Conservation (phyloP, 2,888 invertebrate genomes). For the Tenodera sinensis region DNA sequence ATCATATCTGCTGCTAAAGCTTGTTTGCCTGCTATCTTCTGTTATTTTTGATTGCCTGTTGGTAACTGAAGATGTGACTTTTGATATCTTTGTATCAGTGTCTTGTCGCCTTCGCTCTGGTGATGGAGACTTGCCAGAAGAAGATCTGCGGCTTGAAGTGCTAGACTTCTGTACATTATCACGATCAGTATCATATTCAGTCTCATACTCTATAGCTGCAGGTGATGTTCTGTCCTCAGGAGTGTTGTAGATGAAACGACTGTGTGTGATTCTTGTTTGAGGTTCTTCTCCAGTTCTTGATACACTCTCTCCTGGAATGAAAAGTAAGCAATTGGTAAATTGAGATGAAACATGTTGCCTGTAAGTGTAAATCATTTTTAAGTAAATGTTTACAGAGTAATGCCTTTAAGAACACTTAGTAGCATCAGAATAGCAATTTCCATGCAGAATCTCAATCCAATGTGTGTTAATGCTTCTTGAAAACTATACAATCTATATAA, state of each 20-base stretch:
- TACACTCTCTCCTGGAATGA: constrained; percentile 63
- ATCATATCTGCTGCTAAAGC: not conserved
- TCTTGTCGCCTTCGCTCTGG: constrained; percentile 15
- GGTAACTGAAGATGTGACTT: constrained; percentile 23
- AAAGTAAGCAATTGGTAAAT: not conserved
- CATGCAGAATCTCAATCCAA: no score
- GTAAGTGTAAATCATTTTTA: no score
- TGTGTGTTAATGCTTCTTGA: no score
- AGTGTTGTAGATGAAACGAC: constrained; percentile 58
- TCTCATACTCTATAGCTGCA: constrained; percentile 26
- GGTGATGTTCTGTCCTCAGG: constrained; percentile 31
- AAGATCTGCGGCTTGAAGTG: constrained; percentile 31
- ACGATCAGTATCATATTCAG: constrained; percentile 28
- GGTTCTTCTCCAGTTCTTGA: constrained; percentile 66
- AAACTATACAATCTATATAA: no score
- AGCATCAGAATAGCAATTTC: no score
- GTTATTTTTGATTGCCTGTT: constrained; percentile 17
- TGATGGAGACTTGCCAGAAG: constrained; percentile 22
- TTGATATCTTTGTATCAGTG: not conserved
- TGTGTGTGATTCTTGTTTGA: constrained; percentile 64
- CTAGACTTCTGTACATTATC: constrained; percentile 9
- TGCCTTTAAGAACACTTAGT: no score
- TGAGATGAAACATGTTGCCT: no score
- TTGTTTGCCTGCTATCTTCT: constrained; percentile 9
- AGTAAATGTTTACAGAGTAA: no score